Base-by-base conservation (phyloP, 1,140 invertebrate genomes). In the Drosophila ficusphila region DNA sequence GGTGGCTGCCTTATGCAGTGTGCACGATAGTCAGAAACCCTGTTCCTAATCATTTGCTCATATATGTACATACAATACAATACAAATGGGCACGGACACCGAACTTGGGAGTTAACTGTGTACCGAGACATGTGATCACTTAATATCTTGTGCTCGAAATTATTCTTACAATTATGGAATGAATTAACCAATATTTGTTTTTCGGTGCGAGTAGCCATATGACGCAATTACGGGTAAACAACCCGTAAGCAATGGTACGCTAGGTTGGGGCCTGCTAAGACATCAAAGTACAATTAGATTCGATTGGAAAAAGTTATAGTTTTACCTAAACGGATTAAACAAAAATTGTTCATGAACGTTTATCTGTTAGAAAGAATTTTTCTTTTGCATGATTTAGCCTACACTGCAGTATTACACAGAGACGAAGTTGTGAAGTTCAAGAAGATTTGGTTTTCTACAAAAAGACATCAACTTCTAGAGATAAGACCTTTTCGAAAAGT, bases 101-200 rank as follows among this genome's bases (percentile, higher is more conserved):
- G n/a, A 18, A 27, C n/a, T 38, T 31, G 18, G 31, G 54, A 31
- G 27, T 18, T 16, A 62, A 39, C 41, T 39, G 44, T 29, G 56
- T 47, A 34, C 39, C 29, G 39, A 19, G 16, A 31, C 51, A 19
- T 42, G 12, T 14, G 51, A 29, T 38, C 67, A 71, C 70, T 76
- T 58, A 70, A 65, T 65, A 67, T 74, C 51, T 75, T 69, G 56
- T 76, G 64, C 64, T 62, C 51, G 39, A 51, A 52, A 53, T 56
- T 53, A 29, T 42, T 34, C 79, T 85, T 85, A 83, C 51, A 53
- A 23, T 83, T 76, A 83, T 86, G 79, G 79, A 83, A 83, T 83
- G 79, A 61, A 78, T 64, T 38, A 86, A 76, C 81, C 71, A 76
- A 86, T 76, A 31, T 53, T 51, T 61, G 31, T 47, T 31, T 60